Evolutionary conservation across 1,140 invertebrate genomes (phyloP).

Genomic region (Drosophila ficusphila): DNA sequence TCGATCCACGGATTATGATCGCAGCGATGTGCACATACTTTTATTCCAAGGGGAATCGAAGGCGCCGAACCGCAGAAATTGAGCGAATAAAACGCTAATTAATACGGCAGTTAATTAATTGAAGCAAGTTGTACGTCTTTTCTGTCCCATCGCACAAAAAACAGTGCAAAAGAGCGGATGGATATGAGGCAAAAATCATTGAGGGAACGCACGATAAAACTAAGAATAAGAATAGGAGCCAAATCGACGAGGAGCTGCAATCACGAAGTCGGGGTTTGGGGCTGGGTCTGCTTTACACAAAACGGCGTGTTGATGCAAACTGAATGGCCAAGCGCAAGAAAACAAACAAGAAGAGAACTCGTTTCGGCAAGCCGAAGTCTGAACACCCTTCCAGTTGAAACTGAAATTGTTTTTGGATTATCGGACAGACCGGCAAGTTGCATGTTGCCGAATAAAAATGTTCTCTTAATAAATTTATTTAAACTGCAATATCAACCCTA

Average conservation of each 20-base stretch:
- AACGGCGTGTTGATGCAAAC: constrained; percentile 78
- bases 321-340: constrained; percentile 54
- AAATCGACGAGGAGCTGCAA: constrained; percentile 57
- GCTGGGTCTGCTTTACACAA: constrained; percentile 47
- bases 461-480: too few species aligned
- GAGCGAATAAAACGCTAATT: constrained; percentile 32
- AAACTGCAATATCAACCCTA: too few species aligned
- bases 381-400: too few species aligned
- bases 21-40: not conserved
- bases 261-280: constrained; percentile 32
- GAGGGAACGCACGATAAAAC: constrained; percentile 12
- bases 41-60: constrained; percentile 42
- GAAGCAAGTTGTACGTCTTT: constrained; percentile 69
- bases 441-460: too few species aligned
- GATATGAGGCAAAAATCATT: constrained; percentile 56
- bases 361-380: not conserved
- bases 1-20: constrained; percentile 63
- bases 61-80: constrained; percentile 36
- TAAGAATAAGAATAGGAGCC: constrained; percentile 35
- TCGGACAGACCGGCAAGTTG: too few species aligned
- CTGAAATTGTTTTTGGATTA: too few species aligned
- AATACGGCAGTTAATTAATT: too few species aligned
- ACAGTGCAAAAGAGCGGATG: constrained; percentile 36
- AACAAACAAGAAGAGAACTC: not conserved
- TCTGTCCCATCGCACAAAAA: constrained; percentile 31